Evolutionary conservation across 2,797 vertebrate genomes (phyloP), one percentile per base, ranked within the genome.

Genomic region (Periparus ater): DNA sequence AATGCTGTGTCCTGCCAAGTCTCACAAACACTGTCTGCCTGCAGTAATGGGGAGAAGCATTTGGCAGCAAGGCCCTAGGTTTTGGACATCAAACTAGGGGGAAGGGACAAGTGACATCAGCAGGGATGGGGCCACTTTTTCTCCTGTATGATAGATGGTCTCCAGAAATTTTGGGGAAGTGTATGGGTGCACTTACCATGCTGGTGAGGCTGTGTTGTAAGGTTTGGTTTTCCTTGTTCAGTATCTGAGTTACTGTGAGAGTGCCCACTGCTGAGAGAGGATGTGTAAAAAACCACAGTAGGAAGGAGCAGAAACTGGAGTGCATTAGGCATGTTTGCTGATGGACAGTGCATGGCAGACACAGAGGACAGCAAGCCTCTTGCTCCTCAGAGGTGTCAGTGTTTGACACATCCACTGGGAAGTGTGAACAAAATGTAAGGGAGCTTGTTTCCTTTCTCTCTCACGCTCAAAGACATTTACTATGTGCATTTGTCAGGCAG

Each of bases 381-480:
- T 13, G 6, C 60, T 75, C 58, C 63, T 91, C 63, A 63, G 73
- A 95, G 86, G 94, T 91, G 96, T 93, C 76, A 73, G 21, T 32
- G 32, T 91, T 96, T 93, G 51, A 96, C 83, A 91, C 83, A 81
- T 86, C 85, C 83, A 44, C 71, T 54, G 55, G 44, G 10, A 95
- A 90, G 91, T 17, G 88, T 22, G 88, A 96, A 91, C 90, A 91
- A 95, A 95, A 91, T 76, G 88, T 34, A 63, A 50, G 29, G 42
- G 63, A 95, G n/a, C 55, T 90, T 60, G 32, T 74, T 94, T 95
- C 91, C 91, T 88, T 86, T 70, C 83, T 66, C 22, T 53, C 76
- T 82, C 55, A 50, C 73, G 44, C 36, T 76, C 5, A 0, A 51
- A 73, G 36, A 63, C 63, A 85, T 90, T 94, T 95, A 79, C 54